Conservation (phyloP, 2,888 invertebrate species). For the Malacosoma neustria region DNA sequence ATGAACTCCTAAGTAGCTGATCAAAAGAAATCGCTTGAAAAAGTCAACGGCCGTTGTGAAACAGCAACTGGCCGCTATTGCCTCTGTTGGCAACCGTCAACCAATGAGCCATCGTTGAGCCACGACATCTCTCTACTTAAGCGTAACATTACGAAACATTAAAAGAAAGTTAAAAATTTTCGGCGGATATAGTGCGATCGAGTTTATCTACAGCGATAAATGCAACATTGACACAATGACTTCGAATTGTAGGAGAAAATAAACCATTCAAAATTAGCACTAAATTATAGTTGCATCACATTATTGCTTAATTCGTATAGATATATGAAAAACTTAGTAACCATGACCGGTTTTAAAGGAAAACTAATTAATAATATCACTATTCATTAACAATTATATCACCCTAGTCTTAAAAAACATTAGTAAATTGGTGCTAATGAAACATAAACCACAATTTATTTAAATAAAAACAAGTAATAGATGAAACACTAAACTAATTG, state of each 20-base stretch:
- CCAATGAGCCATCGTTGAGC: slow-evolving; percentile 20
- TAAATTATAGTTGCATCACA: no score
- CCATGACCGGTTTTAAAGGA: no score
- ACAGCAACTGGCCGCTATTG: slow-evolving; percentile 21
- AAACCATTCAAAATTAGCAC: no score
- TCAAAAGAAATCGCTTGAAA: slow-evolving; percentile 7
- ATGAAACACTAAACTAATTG: no score
- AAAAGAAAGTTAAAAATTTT: slow-evolving; percentile 59
- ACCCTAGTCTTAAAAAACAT: background rate
- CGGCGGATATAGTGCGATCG: slow-evolving; percentile 43
- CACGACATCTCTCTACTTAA: slow-evolving; percentile 44
- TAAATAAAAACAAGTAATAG: background rate
- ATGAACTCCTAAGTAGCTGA: slow-evolving; percentile 10
- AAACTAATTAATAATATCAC: no score
- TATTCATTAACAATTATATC: no score
- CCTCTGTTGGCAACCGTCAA: slow-evolving; percentile 18
- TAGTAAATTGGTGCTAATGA: background rate
- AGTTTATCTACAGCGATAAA: no score
- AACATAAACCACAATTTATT: background rate
- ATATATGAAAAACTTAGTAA: no score
- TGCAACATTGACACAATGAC: no score
- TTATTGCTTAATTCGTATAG: no score
- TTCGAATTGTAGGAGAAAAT: no score
- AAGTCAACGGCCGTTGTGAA: slow-evolving; percentile 9
- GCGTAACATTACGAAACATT: slow-evolving; percentile 62